Evolutionary conservation across 2,888 invertebrate genomes (phyloP).

Genomic region (Phaedon cochleariae): DNA sequence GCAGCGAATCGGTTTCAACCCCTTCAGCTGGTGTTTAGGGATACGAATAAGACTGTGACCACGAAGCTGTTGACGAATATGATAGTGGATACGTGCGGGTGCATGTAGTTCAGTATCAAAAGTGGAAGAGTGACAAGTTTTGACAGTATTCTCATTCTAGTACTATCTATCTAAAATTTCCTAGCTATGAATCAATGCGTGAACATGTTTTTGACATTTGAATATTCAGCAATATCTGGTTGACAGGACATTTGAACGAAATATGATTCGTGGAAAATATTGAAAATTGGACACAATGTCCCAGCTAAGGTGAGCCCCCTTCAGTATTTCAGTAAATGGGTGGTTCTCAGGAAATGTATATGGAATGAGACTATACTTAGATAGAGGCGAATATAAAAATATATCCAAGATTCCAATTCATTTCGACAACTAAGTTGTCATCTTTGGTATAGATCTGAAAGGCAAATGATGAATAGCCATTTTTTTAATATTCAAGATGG

Average conservation of each 20-base stretch:
- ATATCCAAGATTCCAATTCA: no score
- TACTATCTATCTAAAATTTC: constrained; percentile 36
- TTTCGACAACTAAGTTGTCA: no score
- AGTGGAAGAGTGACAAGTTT: constrained; percentile 14
- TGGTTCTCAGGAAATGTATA: no score
- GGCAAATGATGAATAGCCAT: no score
- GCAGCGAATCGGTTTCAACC: constrained; percentile 85
- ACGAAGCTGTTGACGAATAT: constrained; percentile 86
- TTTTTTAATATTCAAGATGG: no score
- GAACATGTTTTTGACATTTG: background rate
- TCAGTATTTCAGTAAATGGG: no score
- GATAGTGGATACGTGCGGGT: constrained; percentile 92
- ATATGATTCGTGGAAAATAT: no score
- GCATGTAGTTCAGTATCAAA: constrained; percentile 67
- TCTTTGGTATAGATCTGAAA: no score
- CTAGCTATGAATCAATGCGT: constrained; percentile 13
- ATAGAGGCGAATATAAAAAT: no score
- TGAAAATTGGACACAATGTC: background rate
- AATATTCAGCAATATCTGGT: no score
- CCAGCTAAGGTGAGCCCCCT: background rate
- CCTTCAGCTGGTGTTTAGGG: constrained; percentile 81
- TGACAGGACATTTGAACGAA: no score
- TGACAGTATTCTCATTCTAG: constrained; percentile 43
- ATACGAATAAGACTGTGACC: constrained; percentile 80
- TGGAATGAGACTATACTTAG: no score